Percentiles rank a stretch among this genome's conserved stretches.
Conservation (phyloP, 2,113 vertebrate species). For the Neodon shergylaensis region DNA sequence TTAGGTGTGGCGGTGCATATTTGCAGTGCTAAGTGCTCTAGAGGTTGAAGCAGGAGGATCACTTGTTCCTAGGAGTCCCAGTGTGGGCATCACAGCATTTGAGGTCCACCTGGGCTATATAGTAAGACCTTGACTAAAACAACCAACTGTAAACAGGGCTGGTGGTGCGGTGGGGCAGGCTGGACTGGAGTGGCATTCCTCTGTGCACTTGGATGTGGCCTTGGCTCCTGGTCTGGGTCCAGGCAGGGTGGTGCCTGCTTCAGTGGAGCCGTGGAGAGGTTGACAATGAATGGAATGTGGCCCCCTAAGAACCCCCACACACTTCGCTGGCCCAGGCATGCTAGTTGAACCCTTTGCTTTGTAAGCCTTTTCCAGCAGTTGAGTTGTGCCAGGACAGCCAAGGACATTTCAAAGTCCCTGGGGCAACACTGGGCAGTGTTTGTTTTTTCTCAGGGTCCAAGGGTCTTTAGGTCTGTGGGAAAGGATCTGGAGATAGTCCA, state of each 20-base stretch:
- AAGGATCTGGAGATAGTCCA: slow-evolving; percentile 33
- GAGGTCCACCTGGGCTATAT: background rate
- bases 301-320: slow-evolving; percentile 53
- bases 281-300: slow-evolving; percentile 39
- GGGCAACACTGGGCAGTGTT: slow-evolving; percentile 25
- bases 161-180: background rate
- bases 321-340: slow-evolving; percentile 68
- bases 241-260: background rate
- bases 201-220: slow-evolving; percentile 20
- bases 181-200: slow-evolving; percentile 44
- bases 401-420: slow-evolving; percentile 62
- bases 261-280: slow-evolving; percentile 1
- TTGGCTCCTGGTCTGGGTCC: background rate
- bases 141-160: background rate
- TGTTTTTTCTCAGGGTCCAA: slow-evolving; percentile 63
- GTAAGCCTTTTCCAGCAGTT: slow-evolving; percentile 39
- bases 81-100: background rate
- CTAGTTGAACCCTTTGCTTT: slow-evolving; percentile 22
- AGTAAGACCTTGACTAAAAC: background rate
- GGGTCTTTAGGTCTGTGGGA: background rate
- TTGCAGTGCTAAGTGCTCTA: background rate
- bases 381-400: slow-evolving; percentile 44
- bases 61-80: background rate
- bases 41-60: background rate
- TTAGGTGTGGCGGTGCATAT: background rate